Conservation (phyloP, 2,797 vertebrate species). For the Zalophus californianus region DNA sequence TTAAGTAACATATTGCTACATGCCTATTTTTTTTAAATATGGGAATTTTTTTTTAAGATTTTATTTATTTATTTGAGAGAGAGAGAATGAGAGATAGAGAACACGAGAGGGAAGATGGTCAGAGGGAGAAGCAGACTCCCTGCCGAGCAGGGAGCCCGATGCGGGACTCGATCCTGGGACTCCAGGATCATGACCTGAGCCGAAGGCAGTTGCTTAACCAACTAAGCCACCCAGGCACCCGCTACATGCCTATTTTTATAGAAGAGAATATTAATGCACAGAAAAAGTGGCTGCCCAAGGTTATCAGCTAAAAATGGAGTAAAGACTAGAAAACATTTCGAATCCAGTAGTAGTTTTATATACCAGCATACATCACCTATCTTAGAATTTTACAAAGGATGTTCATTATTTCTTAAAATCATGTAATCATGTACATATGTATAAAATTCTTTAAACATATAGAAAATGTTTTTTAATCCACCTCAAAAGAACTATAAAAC, state of each 20-base stretch:
- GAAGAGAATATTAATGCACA: background rate
- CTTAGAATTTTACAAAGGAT: background rate
- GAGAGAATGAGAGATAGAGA: no score
- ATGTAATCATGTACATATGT: background rate
- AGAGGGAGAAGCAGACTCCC: no score
- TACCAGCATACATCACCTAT: background rate
- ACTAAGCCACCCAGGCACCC: no score
- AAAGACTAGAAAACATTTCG: conserved; percentile 29
- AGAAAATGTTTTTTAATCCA: conserved; percentile 3
- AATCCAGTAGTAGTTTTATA: background rate
- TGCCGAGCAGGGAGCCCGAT: no score
- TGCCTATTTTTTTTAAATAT: background rate
- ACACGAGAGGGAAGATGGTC: no score
- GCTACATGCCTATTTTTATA: conserved; percentile 32
- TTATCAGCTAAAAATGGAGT: conserved; percentile 16
- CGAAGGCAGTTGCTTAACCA: no score
- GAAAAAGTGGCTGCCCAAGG: background rate
- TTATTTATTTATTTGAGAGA: no score
- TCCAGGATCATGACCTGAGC: no score
- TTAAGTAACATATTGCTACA: conserved; percentile 14
- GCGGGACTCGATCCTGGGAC: no score
- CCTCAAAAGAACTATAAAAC: background rate
- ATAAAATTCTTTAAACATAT: background rate
- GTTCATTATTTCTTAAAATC: conserved; percentile 5
- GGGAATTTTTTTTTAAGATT: no score